Conservation (phyloP, 2,888 invertebrate species). For the Drosophila demipolita region DNA sequence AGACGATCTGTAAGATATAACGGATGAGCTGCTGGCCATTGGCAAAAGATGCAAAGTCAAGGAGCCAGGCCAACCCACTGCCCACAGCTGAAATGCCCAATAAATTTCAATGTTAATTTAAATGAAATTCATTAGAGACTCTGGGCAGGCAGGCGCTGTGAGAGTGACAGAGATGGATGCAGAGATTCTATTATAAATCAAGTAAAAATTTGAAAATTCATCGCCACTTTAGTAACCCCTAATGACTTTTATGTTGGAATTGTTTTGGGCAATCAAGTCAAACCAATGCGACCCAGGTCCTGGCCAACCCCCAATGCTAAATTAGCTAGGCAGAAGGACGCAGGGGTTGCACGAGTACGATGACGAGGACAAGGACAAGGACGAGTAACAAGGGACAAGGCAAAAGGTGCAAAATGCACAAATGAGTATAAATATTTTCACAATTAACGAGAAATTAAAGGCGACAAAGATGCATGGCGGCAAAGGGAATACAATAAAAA, state of each 20-base stretch:
- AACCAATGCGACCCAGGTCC: slow-evolving; percentile 51
- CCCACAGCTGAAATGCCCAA: slow-evolving; percentile 69
- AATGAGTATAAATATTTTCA: slow-evolving; percentile 84
- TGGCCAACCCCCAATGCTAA: slow-evolving; percentile 65
- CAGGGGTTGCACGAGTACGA: slow-evolving; percentile 33
- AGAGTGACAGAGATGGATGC: slow-evolving; percentile 31
- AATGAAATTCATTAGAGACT: slow-evolving; percentile 69
- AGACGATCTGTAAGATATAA: slow-evolving; percentile 71
- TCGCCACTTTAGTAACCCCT: slow-evolving; percentile 85
- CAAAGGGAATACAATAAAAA: slow-evolving; percentile 24
- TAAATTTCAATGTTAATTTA: slow-evolving; percentile 81
- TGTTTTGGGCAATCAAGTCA: slow-evolving; percentile 79
- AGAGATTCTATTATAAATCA: slow-evolving; percentile 81
- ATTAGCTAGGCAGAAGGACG: slow-evolving; percentile 56
- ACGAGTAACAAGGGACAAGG: slow-evolving; percentile 26
- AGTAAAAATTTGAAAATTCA: slow-evolving; percentile 83
- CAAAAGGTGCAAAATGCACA: slow-evolving; percentile 83
- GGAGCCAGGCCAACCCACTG: slow-evolving; percentile 38
- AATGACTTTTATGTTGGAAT: slow-evolving; percentile 82
- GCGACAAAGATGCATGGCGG: slow-evolving; percentile 70
- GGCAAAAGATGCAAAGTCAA: slow-evolving; percentile 67
- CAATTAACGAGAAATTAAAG: slow-evolving; percentile 84
- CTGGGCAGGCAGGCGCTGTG: not conserved
- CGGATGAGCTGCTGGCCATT: slow-evolving; percentile 39
- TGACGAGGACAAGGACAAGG: not conserved